Conservation (phyloP, 2,113 vertebrate genomes). For the Mirza zaza region DNA sequence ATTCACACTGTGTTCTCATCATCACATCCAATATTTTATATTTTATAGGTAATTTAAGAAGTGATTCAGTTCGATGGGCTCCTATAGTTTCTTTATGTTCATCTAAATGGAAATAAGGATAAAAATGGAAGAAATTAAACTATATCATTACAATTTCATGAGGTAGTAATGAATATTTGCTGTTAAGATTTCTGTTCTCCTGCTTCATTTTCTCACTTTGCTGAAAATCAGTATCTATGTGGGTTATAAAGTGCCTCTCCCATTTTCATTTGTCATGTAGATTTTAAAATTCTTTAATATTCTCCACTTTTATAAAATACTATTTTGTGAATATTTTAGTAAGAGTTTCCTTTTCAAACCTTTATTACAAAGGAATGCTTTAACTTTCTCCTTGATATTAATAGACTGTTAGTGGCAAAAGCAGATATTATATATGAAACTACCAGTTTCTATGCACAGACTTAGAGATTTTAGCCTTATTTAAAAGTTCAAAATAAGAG, state of each 20-base stretch:
- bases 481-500: neutral
- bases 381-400: neutral
- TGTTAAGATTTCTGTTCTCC: slow-evolving; percentile 10
- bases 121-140: slow-evolving; percentile 22
- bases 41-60: slow-evolving; percentile 57
- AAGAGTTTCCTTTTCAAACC: slow-evolving; percentile 19
- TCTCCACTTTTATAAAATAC: neutral
- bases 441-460: neutral
- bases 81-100: slow-evolving; percentile 39
- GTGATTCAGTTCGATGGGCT: slow-evolving; percentile 62
- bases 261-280: neutral
- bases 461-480: neutral
- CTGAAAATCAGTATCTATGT: neutral
- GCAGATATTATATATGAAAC: neutral
- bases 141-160: slow-evolving; percentile 14
- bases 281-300: slow-evolving; percentile 12
- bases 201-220: slow-evolving; percentile 39
- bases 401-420: neutral
- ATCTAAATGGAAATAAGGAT: slow-evolving; percentile 67
- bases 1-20: neutral
- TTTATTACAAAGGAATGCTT: neutral
- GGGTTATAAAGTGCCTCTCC: neutral
- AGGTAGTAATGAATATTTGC: slow-evolving; percentile 48
- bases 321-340: slow-evolving; percentile 22
- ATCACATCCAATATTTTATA: neutral